phyloP scores from a whole-genome alignment of 2,797 vertebrate genomes.

The Pogonophryne albipinna region DNA sequence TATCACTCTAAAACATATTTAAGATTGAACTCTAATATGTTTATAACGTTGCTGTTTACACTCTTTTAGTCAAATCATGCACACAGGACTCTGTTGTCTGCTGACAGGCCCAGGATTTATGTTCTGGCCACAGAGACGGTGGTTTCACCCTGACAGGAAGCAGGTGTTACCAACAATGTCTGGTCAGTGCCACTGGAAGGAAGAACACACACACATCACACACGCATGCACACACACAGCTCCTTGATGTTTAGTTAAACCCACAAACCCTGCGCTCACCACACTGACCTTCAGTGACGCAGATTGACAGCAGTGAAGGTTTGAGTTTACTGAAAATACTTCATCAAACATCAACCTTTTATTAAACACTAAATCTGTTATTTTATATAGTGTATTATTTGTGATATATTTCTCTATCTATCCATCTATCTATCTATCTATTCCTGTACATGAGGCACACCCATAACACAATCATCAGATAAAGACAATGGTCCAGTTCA shows the following conservation, averaged over 20 bases:
- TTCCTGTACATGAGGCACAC: constrained; percentile 12
- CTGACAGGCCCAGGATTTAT: constrained; percentile 21
- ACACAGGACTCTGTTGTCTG: constrained; percentile 1
- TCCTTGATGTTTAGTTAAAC: constrained; percentile 16
- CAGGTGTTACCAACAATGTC: constrained; percentile 36
- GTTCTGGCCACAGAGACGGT: constrained; percentile 22
- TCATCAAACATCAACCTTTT: neutral
- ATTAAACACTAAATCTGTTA: neutral
- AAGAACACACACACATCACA: neutral
- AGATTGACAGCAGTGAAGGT: constrained; percentile 1
- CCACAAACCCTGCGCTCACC: constrained; percentile 25
- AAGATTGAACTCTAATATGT: neutral
- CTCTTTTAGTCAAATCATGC: neutral
- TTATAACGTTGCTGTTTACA: neutral
- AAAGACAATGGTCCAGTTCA: neutral
- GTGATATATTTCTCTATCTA: too few species aligned
- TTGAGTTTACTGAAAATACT: constrained; percentile 15
- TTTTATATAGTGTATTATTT: too few species aligned
- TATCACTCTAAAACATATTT: neutral
- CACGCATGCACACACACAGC: constrained; percentile 19
- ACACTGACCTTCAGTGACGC: constrained; percentile 4
- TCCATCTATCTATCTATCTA: too few species aligned
- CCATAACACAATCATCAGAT: constrained; percentile 2
- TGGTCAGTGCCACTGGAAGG: constrained; percentile 34
- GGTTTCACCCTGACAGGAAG: constrained; percentile 51